Evolutionary conservation across 1,140 invertebrate species (phyloP), one percentile per base, ranked within the genome.

Genomic region (Megalonaias nervosa): DNA sequence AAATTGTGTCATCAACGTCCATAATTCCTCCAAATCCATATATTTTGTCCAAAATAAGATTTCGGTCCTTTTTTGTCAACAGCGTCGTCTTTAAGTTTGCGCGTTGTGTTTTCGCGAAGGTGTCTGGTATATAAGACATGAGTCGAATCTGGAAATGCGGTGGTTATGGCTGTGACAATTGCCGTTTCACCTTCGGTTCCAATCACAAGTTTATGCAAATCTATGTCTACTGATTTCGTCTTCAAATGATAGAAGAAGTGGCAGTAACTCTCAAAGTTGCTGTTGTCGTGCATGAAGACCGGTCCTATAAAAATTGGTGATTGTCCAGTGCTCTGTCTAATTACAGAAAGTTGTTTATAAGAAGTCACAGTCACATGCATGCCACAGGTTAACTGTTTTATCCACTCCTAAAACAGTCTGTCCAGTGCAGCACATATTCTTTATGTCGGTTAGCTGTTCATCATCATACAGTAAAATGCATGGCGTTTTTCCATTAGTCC

Each of bases 301-400:
- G n/a, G n/a, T n/a, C n/a, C n/a, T n/a, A n/a, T n/a, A n/a, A n/a
- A n/a, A n/a, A n/a, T n/a, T n/a, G n/a, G n/a, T n/a, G n/a, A n/a
- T n/a, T n/a, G n/a, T n/a, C n/a, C n/a, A 69, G 76, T 61, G 76
- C 74, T 61, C 70, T 19, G 60, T 56, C 58, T 70, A 19, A 61
- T 74, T n/a, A n/a, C n/a, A n/a, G n/a, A n/a, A n/a, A n/a, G n/a
- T n/a, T n/a, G 78, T 48, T 80, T 75, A 55, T 67, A 75, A 68
- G 55, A 64, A n/a, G 79, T 72, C 9, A 71, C 68, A 13, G 75
- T 81, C 4, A 81, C 74, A n/a, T n/a, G n/a, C n/a, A n/a, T n/a
- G n/a, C n/a, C n/a, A n/a, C n/a, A n/a, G n/a, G n/a, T n/a, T n/a
- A 62, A 81, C 77, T 1, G 80, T 81, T 48, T 81, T 81, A 65